Evolutionary conservation across 2,888 invertebrate species (phyloP), one percentile per base, ranked within the genome.

Genomic region (Phrixothrix hirtus): DNA sequence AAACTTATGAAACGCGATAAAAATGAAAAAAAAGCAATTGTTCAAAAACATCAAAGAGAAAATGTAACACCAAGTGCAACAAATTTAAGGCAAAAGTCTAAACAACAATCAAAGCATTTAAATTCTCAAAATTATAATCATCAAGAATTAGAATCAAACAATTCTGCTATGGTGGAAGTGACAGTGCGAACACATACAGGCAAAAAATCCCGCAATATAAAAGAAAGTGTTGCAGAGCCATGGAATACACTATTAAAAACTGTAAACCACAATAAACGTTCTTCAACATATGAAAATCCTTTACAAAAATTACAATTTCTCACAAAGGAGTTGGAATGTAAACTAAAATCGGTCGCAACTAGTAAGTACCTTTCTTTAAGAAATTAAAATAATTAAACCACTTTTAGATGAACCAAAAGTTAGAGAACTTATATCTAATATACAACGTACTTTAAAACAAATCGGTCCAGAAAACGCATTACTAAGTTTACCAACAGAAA

Each of bases 401-500:
- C n/a, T 38, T 54, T 15, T 48, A 70, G 75, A 69, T 54, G 73
- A 75, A 52, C 61, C 57, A 6, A 65, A 63, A 44, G 38, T 75
- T 4, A 65, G 67, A 34, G 69, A 74, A 61, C 73, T 76, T 60
- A 58, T 75, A 4, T 42, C 51, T 10, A 74, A 75, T 43, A 75
- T 76, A 67, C 72, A 75, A 55, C 58, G 65, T 43, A 74, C 74
- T 15, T 54, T 76, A 43, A 71, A 70, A 49, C 58, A 75, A 47
- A 65, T 76, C 17, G 75, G 75, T 1, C 71, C 73, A 2, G 75
- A 76, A n/a, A n/a, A n/a, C n/a, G n/a, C n/a, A n/a, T n/a, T n/a
- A n/a, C n/a, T n/a, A n/a, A n/a, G n/a, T n/a, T n/a, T n/a, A n/a
- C n/a, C n/a, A n/a, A n/a, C n/a, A n/a, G n/a, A n/a, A n/a, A n/a